phyloP scores from a whole-genome alignment of 2,797 vertebrate genomes.

The Gouania willdenowi region DNA sequence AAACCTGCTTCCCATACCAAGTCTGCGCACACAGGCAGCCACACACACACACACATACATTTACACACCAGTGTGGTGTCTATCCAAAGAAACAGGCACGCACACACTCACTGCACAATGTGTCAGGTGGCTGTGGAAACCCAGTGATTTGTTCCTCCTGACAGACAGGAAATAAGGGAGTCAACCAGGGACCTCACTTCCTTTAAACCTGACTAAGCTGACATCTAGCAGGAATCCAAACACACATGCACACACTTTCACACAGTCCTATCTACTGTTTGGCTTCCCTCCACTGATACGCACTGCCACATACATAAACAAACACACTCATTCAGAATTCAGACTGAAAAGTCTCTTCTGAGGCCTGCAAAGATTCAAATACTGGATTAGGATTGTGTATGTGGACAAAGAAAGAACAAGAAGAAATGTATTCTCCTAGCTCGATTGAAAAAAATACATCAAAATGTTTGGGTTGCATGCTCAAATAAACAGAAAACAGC shows the following conservation, averaged over 20 bases:
- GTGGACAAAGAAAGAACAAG: constrained; percentile 2
- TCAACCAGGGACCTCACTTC: constrained; percentile 54
- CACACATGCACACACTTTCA: constrained; percentile 13
- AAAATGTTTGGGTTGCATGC: constrained; percentile 1
- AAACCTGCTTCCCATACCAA: constrained; percentile 6
- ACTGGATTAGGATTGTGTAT: constrained; percentile 24
- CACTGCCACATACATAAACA: constrained; percentile 3
- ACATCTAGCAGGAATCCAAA: constrained; percentile 40
- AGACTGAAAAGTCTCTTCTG: constrained; percentile 7
- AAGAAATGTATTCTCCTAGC: neutral
- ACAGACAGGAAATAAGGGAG: constrained; percentile 65
- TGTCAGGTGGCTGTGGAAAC: constrained; percentile 38
- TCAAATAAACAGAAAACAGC: constrained; percentile 1
- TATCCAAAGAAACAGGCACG: too few relatives aligned
- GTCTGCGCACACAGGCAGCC: constrained; percentile 12
- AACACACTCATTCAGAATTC: too few relatives aligned
- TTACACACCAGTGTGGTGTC: too few relatives aligned
- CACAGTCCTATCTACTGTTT: neutral
- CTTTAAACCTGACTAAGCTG: constrained; percentile 52
- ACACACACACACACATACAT: constrained; percentile 4
- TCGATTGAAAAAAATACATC: constrained; percentile 1
- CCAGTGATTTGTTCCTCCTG: constrained; percentile 54
- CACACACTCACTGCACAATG: constrained; percentile 5
- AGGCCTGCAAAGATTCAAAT: constrained; percentile 8
- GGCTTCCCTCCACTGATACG: constrained; percentile 3